These are phyloP conservation scores for Amblyopsis rosae DNA, from an alignment of 2,113 vertebrate genomes.

Conservation along the genomic window DNA sequence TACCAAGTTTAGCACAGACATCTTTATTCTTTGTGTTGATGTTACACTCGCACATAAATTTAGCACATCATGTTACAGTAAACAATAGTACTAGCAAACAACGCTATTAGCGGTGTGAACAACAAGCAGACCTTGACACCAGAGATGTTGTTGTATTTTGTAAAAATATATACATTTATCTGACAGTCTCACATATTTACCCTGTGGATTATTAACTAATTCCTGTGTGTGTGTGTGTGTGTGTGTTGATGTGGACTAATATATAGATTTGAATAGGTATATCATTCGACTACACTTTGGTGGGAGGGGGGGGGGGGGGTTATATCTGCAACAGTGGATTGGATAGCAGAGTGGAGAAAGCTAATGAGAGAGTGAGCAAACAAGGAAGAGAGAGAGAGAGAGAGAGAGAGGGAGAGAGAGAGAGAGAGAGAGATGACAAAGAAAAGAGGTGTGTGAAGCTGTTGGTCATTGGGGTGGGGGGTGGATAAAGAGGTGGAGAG, in stretches of 20 bases:
- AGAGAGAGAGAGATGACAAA: too few relatives aligned
- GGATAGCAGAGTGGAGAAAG: too few relatives aligned
- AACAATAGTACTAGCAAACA: neutral
- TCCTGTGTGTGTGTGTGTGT: neutral
- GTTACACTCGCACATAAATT: slow-evolving; percentile 14
- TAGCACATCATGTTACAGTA: neutral
- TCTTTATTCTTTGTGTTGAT: slow-evolving; percentile 18
- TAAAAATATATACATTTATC: slow-evolving; percentile 25
- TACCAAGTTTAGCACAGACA: slow-evolving; percentile 9
- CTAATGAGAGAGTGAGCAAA: too few relatives aligned
- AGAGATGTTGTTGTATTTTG: slow-evolving; percentile 31
- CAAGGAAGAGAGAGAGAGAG: too few relatives aligned
- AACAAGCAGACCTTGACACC: neutral
- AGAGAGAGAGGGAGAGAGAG: too few relatives aligned
- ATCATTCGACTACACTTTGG: too few relatives aligned
- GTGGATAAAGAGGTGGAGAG: too few relatives aligned
- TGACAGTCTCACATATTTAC: neutral
- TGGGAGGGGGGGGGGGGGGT: too few relatives aligned
- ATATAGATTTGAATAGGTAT: too few relatives aligned
- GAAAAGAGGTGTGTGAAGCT: too few relatives aligned
- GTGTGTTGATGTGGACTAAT: neutral
- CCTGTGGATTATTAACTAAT: slow-evolving; percentile 1
- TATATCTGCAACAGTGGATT: too few relatives aligned
- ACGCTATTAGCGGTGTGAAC: neutral
- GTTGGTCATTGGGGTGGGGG: too few relatives aligned